These are phyloP conservation scores for Pluvianellus socialis DNA, from an alignment of 2,113 vertebrate species.

Conservation along the genomic window DNA sequence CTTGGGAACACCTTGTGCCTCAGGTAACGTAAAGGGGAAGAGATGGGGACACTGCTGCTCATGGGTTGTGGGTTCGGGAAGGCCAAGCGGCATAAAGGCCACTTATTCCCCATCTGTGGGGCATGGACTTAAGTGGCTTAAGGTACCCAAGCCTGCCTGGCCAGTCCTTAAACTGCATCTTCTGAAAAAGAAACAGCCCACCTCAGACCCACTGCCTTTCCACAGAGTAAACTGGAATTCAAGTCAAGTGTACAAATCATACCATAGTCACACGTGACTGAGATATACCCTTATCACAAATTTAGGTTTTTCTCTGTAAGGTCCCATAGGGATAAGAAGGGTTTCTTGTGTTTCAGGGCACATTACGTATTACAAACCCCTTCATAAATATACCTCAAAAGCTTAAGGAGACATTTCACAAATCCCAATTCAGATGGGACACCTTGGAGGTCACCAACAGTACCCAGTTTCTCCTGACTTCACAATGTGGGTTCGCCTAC, in stretches of 20 bases:
- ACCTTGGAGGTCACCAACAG: neutral
- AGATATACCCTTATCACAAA: neutral
- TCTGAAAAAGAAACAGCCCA: neutral
- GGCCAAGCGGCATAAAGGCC: neutral
- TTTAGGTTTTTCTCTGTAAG: neutral
- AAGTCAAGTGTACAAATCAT: neutral
- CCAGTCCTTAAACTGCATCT: neutral
- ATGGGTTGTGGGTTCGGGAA: neutral
- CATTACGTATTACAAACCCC: too few species aligned
- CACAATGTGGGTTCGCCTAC: accelerated
- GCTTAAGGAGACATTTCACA: neutral
- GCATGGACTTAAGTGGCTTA: neutral
- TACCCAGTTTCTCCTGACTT: neutral
- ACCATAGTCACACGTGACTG: neutral
- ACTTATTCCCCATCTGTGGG: neutral
- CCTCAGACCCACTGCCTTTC: neutral
- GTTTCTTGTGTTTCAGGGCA: neutral
- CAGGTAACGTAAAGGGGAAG: neutral
- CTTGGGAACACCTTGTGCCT: neutral
- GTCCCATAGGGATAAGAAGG: neutral
- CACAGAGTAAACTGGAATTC: accelerated
- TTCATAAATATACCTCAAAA: neutral
- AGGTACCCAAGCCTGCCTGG: neutral
- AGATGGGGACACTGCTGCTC: neutral
- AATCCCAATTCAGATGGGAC: neutral